Base-by-base conservation (phyloP, 2,113 vertebrate genomes). In the Amia ocellicauda region DNA sequence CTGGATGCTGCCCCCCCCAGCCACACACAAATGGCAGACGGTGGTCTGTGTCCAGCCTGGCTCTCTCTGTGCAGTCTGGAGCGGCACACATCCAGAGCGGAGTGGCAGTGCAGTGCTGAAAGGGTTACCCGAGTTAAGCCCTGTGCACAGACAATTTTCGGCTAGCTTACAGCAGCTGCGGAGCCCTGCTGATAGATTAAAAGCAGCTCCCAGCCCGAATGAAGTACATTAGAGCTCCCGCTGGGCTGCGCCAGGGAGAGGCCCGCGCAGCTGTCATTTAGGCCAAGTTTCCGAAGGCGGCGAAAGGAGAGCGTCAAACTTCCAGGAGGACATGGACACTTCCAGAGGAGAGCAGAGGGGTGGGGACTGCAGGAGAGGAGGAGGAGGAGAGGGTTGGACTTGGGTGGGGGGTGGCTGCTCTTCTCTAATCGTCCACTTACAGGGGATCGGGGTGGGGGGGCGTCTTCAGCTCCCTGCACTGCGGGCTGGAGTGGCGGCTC, bases 111-210 rank as follows among this genome's bases (percentile, higher is more conserved):
- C 27, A 36, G 78, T 76, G 69, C 71, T 62, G 79, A 78, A 89
- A 88, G 84, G 85, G 85, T 88, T 90, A 85, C 86, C 75, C 70
- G 78, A 72, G 80, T 78, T 79, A 76, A 76, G 75, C 82, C 83
- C 74, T 71, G 71, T 79, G 77, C 83, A 85, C 85, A 88, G 86
- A 88, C 88, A 84, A 82, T 90, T 90, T 91, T 89, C 89, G 85
- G 89, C 89, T 90, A 88, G 87, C 85, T 93, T 92, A 91, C 91
- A 91, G 93, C 93, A 94, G 93, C 93, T 94, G 92, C 63, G 85
- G 91, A 85, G 76, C 83, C 91, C 74, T 86, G 91, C 93, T 94
- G 93, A 82, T 92, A 93, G 89, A 93, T 93, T 93, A 93, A 93
- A 94, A 93, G 91, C 89, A 86, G 89, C 90, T 90, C 90, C 90